A percentile compares a stretch with the other conserved stretches of the same genome.
These are phyloP conservation scores for Pseudorectes ferrugineus DNA, from an alignment of 2,113 vertebrate genomes.

Conservation along the genomic window DNA sequence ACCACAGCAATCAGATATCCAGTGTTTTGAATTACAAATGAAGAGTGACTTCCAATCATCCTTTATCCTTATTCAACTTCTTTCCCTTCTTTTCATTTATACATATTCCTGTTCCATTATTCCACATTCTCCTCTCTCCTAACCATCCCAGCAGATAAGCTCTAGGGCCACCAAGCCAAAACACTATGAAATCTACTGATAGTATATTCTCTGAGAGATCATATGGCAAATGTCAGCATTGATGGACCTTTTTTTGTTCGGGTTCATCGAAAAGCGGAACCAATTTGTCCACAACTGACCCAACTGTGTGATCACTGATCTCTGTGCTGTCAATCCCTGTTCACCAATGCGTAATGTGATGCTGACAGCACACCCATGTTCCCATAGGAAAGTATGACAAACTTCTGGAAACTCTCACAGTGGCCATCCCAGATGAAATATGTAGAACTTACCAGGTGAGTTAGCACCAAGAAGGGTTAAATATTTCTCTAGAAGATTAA, in stretches of 20 bases:
- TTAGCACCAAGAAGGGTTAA: neutral
- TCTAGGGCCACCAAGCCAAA: neutral
- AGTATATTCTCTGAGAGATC: neutral
- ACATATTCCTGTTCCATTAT: neutral
- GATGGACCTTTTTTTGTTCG: neutral
- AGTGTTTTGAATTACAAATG: neutral
- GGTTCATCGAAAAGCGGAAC: constrained; percentile 61
- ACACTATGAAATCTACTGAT: neutral
- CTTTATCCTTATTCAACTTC: neutral
- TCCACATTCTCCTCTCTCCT: neutral
- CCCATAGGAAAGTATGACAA: neutral
- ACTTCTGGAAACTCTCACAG: neutral
- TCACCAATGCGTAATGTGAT: constrained; percentile 27
- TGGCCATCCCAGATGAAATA: neutral
- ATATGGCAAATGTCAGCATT: neutral
- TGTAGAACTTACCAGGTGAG: constrained; percentile 59
- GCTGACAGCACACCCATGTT: neutral
- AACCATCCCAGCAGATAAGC: neutral
- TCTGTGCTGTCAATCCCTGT: constrained; percentile 30
- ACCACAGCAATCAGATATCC: neutral
- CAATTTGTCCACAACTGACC: constrained; percentile 51
- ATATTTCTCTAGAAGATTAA: neutral
- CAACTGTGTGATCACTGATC: constrained; percentile 51
- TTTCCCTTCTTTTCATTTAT: neutral
- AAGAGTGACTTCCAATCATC: neutral